phyloP scores from a whole-genome alignment of 2,797 vertebrate species.

The Mormyrops attenuatus region DNA sequence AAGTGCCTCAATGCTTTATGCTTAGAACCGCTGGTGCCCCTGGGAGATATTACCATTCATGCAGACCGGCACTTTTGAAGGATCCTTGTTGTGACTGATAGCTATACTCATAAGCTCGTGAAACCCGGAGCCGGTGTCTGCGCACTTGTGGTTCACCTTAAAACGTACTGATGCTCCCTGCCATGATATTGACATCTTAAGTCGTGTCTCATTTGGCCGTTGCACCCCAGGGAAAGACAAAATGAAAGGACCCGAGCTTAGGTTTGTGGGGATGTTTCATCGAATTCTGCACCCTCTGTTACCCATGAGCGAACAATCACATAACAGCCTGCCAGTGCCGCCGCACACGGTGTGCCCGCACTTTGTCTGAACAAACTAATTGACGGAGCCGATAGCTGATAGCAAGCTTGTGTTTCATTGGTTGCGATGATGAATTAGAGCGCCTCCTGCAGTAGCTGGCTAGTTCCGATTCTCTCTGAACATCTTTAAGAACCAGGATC shows the following conservation, averaged over 20 bases:
- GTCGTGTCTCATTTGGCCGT: neutral
- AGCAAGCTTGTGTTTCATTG: neutral
- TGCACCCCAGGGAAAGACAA: neutral
- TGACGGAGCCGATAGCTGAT: neutral
- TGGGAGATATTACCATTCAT: conserved; percentile 5
- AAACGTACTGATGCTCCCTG: neutral
- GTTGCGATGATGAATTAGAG: neutral
- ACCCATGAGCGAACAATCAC: neutral
- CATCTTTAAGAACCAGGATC: neutral
- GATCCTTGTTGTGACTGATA: neutral
- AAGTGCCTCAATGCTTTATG: neutral
- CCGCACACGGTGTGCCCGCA: neutral
- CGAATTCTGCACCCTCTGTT: neutral
- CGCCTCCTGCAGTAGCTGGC: neutral
- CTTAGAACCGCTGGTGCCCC: neutral
- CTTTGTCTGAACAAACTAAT: neutral
- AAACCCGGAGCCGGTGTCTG: neutral
- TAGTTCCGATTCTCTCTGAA: neutral
- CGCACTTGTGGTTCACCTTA: neutral
- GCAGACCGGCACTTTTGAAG: neutral
- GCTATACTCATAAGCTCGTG: neutral
- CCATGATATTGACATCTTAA: neutral
- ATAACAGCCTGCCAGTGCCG: neutral
- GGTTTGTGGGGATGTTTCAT: neutral
- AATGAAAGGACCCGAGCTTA: neutral